Percentiles rank a stretch among this genome's conserved stretches.
Evolutionary conservation across 2,113 vertebrate species (phyloP).

Genomic region (Takifugu bimaculatus): DNA sequence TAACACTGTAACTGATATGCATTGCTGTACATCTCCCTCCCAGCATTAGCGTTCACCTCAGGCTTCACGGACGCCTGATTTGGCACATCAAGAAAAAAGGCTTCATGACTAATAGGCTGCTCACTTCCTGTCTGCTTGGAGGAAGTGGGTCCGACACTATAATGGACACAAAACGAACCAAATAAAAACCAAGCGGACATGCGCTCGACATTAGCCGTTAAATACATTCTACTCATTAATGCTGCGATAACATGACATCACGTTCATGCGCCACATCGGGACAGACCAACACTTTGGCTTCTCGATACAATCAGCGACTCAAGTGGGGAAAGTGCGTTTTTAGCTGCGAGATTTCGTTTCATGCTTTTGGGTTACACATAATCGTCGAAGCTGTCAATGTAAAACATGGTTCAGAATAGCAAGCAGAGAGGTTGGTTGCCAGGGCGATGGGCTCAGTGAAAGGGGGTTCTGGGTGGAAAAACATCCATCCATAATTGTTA

Average conservation of each 20-base stretch:
- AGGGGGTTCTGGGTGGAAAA: too few relatives aligned
- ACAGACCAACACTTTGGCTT: slow-evolving; percentile 31
- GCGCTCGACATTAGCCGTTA: slow-evolving; percentile 3
- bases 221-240: slow-evolving; percentile 48
- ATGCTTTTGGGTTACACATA: background rate
- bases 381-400: background rate
- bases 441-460: too few relatives aligned
- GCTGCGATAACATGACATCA: slow-evolving; percentile 3
- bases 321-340: slow-evolving; percentile 20
- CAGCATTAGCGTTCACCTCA: slow-evolving; percentile 17
- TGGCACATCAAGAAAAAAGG: slow-evolving; percentile 19
- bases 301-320: slow-evolving; percentile 28
- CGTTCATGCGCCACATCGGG: background rate
- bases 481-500: too few relatives aligned
- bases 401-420: too few relatives aligned
- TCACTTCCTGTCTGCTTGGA: background rate
- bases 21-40: slow-evolving; percentile 6
- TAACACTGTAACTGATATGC: slow-evolving; percentile 10
- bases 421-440: background rate
- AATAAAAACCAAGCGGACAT: slow-evolving; percentile 7
- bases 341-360: background rate
- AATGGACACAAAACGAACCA: background rate
- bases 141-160: slow-evolving; percentile 4
- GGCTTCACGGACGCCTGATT: slow-evolving; percentile 20
- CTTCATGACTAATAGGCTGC: background rate